These are phyloP conservation scores for Amorpha juglandis DNA, from an alignment of 2,888 invertebrate species.

Conservation along the genomic window DNA sequence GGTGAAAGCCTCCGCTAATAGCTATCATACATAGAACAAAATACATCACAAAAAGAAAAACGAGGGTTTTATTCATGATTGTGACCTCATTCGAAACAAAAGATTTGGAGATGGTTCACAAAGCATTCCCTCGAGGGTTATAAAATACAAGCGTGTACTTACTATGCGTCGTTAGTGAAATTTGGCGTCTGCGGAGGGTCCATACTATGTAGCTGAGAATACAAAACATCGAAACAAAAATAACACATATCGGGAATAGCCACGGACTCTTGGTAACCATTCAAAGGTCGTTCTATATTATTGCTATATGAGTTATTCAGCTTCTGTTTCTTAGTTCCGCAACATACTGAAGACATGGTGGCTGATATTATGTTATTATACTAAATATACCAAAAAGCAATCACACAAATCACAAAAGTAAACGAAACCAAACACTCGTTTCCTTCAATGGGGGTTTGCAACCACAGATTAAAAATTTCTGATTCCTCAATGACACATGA, in stretches of 20 bases:
- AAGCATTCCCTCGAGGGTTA: constrained; percentile 43
- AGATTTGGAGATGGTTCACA: constrained; percentile 50
- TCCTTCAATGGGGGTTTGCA: constrained; percentile 35
- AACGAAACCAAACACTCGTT: constrained; percentile 60
- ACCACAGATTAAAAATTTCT: constrained; percentile 33
- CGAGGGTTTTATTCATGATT: constrained; percentile 36
- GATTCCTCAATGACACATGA: constrained; percentile 8
- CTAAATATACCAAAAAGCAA: constrained; percentile 44
- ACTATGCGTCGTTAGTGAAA: constrained; percentile 98
- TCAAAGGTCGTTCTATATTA: constrained; percentile 84
- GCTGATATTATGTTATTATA: constrained; percentile 41
- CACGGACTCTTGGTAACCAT: constrained; percentile 85
- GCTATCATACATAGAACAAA: background rate
- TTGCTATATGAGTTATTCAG: constrained; percentile 87
- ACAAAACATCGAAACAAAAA: constrained; percentile 99
- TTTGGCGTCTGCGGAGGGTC: constrained; percentile 95
- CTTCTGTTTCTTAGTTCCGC: constrained; percentile 96
- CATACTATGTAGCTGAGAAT: constrained; percentile 96
- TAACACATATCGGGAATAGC: constrained; percentile 98
- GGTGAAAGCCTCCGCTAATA: constrained; percentile 38
- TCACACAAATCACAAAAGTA: constrained; percentile 61
- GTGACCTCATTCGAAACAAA: constrained; percentile 61
- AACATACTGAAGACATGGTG: constrained; percentile 94
- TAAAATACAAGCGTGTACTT: constrained; percentile 77
- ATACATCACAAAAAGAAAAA: background rate